Base-by-base conservation (phyloP, 2,113 vertebrate genomes). In the Fregata magnificens region DNA sequence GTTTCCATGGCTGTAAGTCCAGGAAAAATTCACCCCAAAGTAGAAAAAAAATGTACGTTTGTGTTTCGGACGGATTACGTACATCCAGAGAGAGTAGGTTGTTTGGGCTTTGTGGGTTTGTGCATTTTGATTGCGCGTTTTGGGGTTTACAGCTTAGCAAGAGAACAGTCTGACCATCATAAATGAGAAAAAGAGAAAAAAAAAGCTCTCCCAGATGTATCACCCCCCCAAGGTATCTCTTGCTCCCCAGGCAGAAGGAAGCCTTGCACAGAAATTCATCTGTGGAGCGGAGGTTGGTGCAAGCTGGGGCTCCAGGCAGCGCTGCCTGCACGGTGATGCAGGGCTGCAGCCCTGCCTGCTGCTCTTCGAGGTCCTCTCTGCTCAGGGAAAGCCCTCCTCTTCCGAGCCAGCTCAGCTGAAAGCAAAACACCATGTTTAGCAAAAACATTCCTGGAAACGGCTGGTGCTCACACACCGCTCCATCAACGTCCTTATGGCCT, bases 21-120 rank as follows among this genome's bases (percentile, higher is more conserved):
- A 42, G 58, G 45, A 47, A 72, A 45, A 83, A 69, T 7, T 56
- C 72, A 55, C 53, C 59, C 73, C 17, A 15, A 74, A 40, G 55
- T 49, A 52, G 55, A 67, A 5, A 16, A 19, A 34, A 29, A 47
- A 9, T 1, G 45, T 6, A 8, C 4, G 0, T 45, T 32, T 34
- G 52, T 45, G 45, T 38, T 65, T 55, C 1, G 1, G 25, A 13
- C 2, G 15, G 44, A 13, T 52, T 15, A 6, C 1, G 0, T 10
- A 12, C 59, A 31, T 14, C 52, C 59, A 9, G 28, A 36, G 81
- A 65, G 20, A 40, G 26, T 1, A 6, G 50, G 31, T 4, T 14
- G n/a, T 3, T 32, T 5, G 26, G 50, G 50, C 8, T 70, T 28
- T 14, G 44, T 6, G 9, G 31, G 49, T 49, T 62, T 53, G 50